phyloP scores from a whole-genome alignment of 2,113 vertebrate genomes.

The Murina feae region DNA sequence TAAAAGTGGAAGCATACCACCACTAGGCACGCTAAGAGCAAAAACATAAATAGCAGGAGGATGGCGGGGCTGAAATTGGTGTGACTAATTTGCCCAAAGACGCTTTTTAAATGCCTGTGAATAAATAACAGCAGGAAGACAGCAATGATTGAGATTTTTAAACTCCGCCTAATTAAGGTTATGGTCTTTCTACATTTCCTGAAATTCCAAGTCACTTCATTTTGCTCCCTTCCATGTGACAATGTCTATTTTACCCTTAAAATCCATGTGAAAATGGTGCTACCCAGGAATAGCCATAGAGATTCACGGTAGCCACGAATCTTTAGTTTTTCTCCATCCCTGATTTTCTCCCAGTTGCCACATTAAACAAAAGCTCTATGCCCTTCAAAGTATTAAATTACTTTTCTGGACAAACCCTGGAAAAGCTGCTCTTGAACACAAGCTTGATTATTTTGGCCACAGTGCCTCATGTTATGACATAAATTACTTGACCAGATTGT shows the following conservation, averaged over 20 bases:
- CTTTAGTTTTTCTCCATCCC: neutral
- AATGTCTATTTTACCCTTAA: accelerated
- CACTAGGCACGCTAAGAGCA: neutral
- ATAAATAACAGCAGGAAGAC: neutral
- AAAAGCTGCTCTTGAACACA: neutral
- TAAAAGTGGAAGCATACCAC: neutral
- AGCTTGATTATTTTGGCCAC: neutral
- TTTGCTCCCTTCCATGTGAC: neutral
- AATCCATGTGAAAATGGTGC: neutral
- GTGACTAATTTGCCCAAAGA: neutral
- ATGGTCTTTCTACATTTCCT: neutral
- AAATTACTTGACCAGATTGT: neutral
- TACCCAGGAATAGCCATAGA: neutral
- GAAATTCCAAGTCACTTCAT: neutral
- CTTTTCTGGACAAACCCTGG: neutral
- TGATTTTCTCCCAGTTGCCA: neutral
- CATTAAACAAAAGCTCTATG: neutral
- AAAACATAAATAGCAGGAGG: neutral
- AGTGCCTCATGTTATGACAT: neutral
- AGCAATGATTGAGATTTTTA: neutral
- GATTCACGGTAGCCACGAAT: neutral
- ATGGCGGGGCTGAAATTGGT: neutral
- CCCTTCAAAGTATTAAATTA: neutral
- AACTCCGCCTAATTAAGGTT: neutral
- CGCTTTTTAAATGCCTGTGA: neutral